Conservation (phyloP, 2,797 vertebrate species). For the Heliangelus exortis region DNA sequence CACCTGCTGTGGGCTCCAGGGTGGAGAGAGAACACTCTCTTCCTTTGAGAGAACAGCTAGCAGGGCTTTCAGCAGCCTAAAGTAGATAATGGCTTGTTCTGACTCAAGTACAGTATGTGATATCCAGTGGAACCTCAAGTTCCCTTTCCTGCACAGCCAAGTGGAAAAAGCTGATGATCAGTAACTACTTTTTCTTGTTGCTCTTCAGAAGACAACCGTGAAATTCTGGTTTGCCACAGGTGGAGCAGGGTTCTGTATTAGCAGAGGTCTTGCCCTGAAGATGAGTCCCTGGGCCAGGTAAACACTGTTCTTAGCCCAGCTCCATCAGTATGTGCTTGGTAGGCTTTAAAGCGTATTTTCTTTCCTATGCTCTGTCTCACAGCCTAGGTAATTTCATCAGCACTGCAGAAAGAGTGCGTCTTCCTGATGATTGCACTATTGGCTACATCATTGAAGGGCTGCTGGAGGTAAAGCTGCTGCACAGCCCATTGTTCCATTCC, state of each 20-base stretch:
- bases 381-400: constrained; percentile 98
- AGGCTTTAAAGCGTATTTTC: neutral
- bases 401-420: constrained; percentile 93
- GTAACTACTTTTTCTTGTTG: constrained; percentile 29
- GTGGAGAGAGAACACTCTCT: no score
- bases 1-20: neutral
- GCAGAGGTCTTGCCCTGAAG: constrained; percentile 94
- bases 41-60: neutral
- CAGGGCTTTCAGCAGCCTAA: neutral
- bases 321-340: neutral
- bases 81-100: neutral
- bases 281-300: constrained; percentile 99
- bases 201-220: constrained; percentile 82
- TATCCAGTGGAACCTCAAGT: neutral
- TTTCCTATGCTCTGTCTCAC: neutral
- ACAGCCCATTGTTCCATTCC: constrained; percentile 91
- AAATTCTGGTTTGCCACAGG: constrained; percentile 99
- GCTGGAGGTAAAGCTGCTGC: constrained; percentile 88
- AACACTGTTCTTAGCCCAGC: neutral
- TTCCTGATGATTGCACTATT: constrained; percentile 95
- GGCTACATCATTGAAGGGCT: constrained; percentile 97
- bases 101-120: neutral
- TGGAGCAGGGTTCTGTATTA: constrained; percentile 97
- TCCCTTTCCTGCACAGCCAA: neutral
- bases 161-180: neutral